Conservation (phyloP, 2,113 vertebrate species). For the Callithrix jacchus region DNA sequence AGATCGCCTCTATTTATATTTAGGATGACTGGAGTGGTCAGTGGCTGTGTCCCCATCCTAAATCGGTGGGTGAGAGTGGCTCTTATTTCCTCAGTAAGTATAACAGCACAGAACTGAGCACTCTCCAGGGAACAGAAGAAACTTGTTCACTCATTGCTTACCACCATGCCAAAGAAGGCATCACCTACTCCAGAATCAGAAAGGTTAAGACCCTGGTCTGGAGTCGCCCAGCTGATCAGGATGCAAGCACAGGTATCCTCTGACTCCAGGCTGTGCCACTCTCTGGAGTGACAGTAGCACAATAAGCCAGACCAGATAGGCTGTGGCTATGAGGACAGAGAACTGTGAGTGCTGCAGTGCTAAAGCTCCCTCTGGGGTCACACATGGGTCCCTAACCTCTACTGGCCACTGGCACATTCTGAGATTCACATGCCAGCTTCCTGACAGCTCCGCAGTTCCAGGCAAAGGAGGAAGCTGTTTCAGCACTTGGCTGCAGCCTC, state of each 20-base stretch:
- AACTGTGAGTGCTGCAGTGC: background rate
- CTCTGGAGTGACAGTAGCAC: background rate
- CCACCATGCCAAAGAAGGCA: background rate
- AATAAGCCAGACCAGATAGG: background rate
- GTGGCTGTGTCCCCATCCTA: background rate
- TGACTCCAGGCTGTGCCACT: background rate
- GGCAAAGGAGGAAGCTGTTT: background rate
- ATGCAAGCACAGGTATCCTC: background rate
- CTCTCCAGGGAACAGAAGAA: background rate
- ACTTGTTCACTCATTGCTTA: background rate
- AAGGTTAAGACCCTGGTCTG: background rate
- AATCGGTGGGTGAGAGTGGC: background rate
- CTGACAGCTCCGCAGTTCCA: background rate
- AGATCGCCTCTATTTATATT: background rate
- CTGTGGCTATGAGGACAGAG: background rate
- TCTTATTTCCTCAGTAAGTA: background rate
- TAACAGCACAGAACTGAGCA: background rate
- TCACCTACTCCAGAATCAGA: background rate
- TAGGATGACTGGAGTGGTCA: background rate
- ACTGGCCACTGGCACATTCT: background rate
- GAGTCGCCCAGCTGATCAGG: background rate
- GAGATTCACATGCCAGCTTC: background rate
- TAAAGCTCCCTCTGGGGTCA: background rate
- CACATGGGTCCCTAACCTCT: background rate
- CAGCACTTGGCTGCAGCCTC: slow-evolving; percentile 30